phyloP scores from a whole-genome alignment of 2,797 vertebrate genomes.

The Synaphobranchus kaupii region DNA sequence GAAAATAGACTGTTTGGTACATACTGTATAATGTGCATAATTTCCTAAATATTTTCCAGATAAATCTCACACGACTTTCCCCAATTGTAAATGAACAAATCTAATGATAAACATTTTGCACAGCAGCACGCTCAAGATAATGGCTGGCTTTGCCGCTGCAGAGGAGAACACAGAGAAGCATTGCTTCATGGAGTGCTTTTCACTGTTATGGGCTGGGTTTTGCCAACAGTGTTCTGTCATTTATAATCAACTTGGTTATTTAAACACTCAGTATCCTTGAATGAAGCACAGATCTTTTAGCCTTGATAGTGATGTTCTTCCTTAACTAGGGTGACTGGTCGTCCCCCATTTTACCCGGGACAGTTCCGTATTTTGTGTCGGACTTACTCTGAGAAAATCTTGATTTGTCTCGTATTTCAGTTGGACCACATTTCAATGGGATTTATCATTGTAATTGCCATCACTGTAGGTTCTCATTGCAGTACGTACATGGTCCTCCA shows the following conservation, averaged over 20 bases:
- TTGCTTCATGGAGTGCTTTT: neutral
- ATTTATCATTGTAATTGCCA: neutral
- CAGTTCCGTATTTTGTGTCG: too few species aligned
- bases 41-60: neutral
- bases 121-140: neutral
- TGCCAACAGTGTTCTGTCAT: neutral
- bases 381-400: neutral
- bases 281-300: too few species aligned
- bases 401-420: neutral
- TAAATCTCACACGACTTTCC: neutral
- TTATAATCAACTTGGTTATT: neutral
- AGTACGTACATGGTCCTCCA: neutral
- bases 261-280: too few species aligned
- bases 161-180: neutral
- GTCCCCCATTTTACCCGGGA: too few species aligned
- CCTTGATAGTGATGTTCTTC: too few species aligned
- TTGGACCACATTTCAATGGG: neutral
- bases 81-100: neutral
- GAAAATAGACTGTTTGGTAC: too few species aligned
- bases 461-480: neutral
- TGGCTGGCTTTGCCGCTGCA: neutral
- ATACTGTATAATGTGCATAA: neutral
- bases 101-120: neutral
- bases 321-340: too few species aligned
- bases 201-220: neutral